Base-by-base conservation (phyloP, 2,888 invertebrate genomes). In the Machimus rusticus region DNA sequence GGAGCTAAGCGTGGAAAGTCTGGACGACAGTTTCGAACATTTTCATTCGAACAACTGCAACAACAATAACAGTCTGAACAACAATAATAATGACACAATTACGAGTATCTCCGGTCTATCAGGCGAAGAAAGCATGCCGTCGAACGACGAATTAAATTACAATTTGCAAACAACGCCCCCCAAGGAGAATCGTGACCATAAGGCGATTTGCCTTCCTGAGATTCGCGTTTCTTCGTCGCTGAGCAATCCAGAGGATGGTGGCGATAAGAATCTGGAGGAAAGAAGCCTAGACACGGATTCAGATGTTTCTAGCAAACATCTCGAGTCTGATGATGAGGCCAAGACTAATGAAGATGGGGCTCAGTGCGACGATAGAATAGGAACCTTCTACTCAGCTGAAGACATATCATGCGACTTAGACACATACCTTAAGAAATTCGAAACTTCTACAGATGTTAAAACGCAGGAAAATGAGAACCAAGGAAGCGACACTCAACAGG, bases 31-130 rank as follows among this genome's bases (percentile, higher is more conserved):
- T 51, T 87, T 89, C 81, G 87, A 88, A 16, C 93, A 94, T 90
- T 78, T 90, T 12, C 84, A 89, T n/a, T 57, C 89, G 88, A 93
- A 93, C 90, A 93, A 93, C 89, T 92, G 92, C 88, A 92, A 92
- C 89, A 91, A 91, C 90, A 89, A 88, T 51, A 87, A 77, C 81
- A 87, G 31, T 86, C 88, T 87, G 86, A 78, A 81, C 77, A 88
- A 79, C n/a, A 51, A 86, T 34, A 37, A 87, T 34, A 74, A 86
- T 31, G 79, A 87, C 74, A 82, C 85, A 16, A 87, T 79, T 76
- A 87, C 79, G 19, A 57, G 66, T 4, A 37, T 28, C 4, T 51
- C 66, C 6, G 43, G 34, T 9, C 12, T 34, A 1, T 43, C 74
- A 12, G 19, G 31, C 2, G 55, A 86, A 31, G 55, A 86, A n/a